Percentiles rank a stretch among this genome's conserved stretches.
These are phyloP conservation scores for Malthinus flaveolus DNA, from an alignment of 2,888 invertebrate genomes.

Conservation along the genomic window DNA sequence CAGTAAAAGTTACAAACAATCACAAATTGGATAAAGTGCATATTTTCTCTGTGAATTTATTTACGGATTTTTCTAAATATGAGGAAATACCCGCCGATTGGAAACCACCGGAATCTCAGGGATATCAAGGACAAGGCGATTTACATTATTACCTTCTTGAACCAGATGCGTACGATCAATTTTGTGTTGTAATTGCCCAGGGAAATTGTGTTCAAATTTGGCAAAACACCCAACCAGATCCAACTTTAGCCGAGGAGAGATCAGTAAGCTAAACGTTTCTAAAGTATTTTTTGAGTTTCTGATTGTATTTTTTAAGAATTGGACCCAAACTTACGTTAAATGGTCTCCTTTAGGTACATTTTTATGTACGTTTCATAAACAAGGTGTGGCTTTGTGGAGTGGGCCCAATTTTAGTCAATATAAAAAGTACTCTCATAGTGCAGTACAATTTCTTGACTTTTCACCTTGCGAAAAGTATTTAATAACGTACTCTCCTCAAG, in stretches of 20 bases:
- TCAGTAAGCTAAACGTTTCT: conserved; percentile 58
- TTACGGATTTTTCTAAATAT: conserved; percentile 95
- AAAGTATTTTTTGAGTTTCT: not conserved
- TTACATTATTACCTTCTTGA: conserved; percentile 91
- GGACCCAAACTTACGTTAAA: conserved; percentile 94
- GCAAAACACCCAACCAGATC: conserved; percentile 89
- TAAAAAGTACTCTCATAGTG: conserved; percentile 85
- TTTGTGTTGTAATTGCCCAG: conserved; percentile 83
- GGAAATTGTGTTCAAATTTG: conserved; percentile 77
- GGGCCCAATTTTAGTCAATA: conserved; percentile 92
- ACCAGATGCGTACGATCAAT: conserved; percentile 96
- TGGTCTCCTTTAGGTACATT: conserved; percentile 99
- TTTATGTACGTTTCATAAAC: conserved; percentile 92
- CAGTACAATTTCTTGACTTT: conserved; percentile 95
- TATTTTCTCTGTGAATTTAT: conserved; percentile 90
- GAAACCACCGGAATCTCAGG: conserved; percentile 86
- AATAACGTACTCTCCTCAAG: conserved; percentile 89
- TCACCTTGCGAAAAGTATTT: conserved; percentile 97
- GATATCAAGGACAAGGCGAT: conserved; percentile 91
- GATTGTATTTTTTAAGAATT: conserved; percentile 63
- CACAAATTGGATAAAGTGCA: conserved; percentile 96
- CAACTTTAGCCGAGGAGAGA: conserved; percentile 78
- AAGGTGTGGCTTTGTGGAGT: conserved; percentile 97
- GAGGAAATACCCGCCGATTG: conserved; percentile 89
- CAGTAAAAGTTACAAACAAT: conserved; percentile 85